Conservation (phyloP, 2,888 invertebrate species). For the Dasysyrphus tricinctus region DNA sequence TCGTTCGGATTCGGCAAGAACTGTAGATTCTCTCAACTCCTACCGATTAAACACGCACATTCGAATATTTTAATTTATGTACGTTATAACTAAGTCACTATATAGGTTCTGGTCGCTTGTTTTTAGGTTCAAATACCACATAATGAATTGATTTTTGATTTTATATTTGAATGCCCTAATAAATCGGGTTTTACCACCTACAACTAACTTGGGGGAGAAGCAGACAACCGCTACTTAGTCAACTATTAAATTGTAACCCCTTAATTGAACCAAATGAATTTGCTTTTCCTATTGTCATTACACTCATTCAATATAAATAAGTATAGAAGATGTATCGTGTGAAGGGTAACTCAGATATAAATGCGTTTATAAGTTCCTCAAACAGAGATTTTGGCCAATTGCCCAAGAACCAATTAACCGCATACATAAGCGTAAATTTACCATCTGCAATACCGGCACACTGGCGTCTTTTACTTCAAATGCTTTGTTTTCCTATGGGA, state of each 20-base stretch:
- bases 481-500: slow-evolving; percentile 68
- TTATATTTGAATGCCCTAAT: not conserved
- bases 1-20: too few relatives aligned
- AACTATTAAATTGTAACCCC: slow-evolving; percentile 68
- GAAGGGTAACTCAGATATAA: slow-evolving; percentile 56
- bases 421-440: slow-evolving; percentile 63
- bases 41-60: too few relatives aligned
- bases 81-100: too few relatives aligned
- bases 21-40: too few relatives aligned
- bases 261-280: slow-evolving; percentile 69
- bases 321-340: slow-evolving; percentile 9
- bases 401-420: slow-evolving; percentile 69
- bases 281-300: slow-evolving; percentile 69
- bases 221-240: slow-evolving; percentile 22
- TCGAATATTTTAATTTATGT: too few relatives aligned
- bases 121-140: too few relatives aligned
- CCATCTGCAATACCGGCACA: slow-evolving; percentile 61
- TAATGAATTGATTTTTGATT: too few relatives aligned
- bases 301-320: slow-evolving; percentile 47
- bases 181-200: not conserved
- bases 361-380: slow-evolving; percentile 65
- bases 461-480: slow-evolving; percentile 58
- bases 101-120: too few relatives aligned
- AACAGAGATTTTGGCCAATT: slow-evolving; percentile 65
- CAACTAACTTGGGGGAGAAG: not conserved